Evolutionary conservation across 2,888 invertebrate genomes (phyloP), one percentile per base, ranked within the genome.

Genomic region (Synergus itoensis): DNA sequence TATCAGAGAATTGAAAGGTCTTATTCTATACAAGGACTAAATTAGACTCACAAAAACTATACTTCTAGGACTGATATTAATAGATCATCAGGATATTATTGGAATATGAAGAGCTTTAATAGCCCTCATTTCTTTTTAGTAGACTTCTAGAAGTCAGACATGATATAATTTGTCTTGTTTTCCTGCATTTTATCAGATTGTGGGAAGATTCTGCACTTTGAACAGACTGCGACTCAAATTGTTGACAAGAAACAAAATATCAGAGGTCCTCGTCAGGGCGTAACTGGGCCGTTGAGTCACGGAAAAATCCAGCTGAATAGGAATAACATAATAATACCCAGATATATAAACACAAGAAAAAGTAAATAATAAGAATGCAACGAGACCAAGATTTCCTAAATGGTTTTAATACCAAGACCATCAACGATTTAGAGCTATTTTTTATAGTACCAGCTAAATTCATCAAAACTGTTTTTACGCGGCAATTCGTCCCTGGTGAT

Each of bases 261-360:
- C 21, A 64, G 7, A 40, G 41, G 64, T 14, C 41, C 40, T 64
- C 28, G 64, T n/a, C 21, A 67, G 8, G 28, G 21, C 8, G 45
- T 43, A 67, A 45, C 45, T 67, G 45, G 67, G 67, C 45, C 45
- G 67, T 21, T 67, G 45, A 67, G 45, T 69, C 69, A 69, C 16
- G 48, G 16, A 14, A 69, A 8, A 21, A 7, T 28, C 36, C 14
- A 36, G 14, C 41, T n/a, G 41, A 65, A n/a, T 9, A n/a, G n/a
- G n/a, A 65, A 65, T 0, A 65, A 41, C 11, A 18, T 40, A 40
- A 41, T 41, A 65, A 41, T 41, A 65, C 40, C 14, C 14, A 12
- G 4, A 53, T 1, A 1, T 14, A 8, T 21, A 12, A 63, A 43
- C 7, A 43, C 43, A 43, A 11, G 9, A 36, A 63, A 28, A 63